Evolutionary conservation across 2,797 vertebrate species (phyloP).

Genomic region (Alcedo quadribrachys): DNA sequence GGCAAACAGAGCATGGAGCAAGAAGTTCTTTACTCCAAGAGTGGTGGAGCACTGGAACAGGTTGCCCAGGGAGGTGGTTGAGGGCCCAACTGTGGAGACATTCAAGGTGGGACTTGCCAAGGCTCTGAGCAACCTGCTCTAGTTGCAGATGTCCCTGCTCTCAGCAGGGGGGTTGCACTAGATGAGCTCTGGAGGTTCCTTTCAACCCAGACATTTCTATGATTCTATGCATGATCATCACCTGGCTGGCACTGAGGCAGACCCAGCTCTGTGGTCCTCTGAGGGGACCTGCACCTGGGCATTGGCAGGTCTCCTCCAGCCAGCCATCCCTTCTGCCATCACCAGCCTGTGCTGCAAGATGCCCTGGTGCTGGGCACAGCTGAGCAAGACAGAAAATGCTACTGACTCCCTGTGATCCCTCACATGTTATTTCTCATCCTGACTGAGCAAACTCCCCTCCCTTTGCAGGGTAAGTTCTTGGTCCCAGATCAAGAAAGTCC

Average conservation of each 20-base stretch:
- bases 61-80: no score
- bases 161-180: no score
- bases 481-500: not conserved
- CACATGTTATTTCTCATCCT: not conserved
- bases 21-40: not conserved
- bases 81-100: no score
- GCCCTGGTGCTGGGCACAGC: not conserved
- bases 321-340: not conserved
- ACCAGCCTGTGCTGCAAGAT: not conserved
- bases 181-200: no score
- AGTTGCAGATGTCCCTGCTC: no score
- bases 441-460: not conserved
- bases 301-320: not conserved
- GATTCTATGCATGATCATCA: fast-evolving
- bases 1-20: not conserved
- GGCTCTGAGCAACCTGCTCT: no score
- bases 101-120: no score
- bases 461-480: not conserved
- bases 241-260: not conserved
- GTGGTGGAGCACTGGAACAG: no score
- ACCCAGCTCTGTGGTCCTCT: not conserved
- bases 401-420: not conserved
- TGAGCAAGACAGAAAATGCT: not conserved
- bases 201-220: no score
- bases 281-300: fast-evolving